A percentile compares a stretch with the other conserved stretches of the same genome.
Conservation (phyloP, 1,140 invertebrate species). For the Tribolium castaneum region DNA sequence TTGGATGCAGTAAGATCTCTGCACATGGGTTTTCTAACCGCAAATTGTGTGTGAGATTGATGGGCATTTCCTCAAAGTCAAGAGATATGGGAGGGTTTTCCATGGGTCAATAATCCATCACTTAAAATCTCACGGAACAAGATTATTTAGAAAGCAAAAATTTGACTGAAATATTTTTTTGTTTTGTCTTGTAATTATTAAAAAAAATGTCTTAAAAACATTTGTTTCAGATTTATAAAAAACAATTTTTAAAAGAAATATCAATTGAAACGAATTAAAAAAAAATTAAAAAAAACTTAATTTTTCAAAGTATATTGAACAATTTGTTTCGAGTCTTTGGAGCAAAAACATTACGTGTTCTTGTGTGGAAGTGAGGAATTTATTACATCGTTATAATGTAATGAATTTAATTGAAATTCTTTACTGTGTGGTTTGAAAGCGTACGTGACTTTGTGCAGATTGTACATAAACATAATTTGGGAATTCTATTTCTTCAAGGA, state of each 20-base stretch:
- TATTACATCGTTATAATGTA: neutral
- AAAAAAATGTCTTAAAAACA: too few species aligned
- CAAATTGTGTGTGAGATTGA: neutral
- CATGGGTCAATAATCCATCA: slow-evolving; percentile 1
- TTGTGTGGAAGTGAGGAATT: neutral
- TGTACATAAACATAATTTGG: slow-evolving; percentile 1
- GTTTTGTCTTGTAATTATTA: too few species aligned
- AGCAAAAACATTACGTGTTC: too few species aligned
- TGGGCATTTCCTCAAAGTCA: slow-evolving; percentile 8
- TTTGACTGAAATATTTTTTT: too few species aligned
- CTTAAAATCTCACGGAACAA: neutral
- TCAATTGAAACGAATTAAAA: too few species aligned
- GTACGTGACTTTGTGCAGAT: slow-evolving; percentile 26
- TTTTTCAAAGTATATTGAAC: too few species aligned
- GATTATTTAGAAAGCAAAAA: too few species aligned
- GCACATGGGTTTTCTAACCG: slow-evolving; percentile 6
- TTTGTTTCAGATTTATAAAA: too few species aligned
- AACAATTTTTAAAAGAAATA: too few species aligned
- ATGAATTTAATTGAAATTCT: too few species aligned
- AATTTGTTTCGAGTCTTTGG: too few species aligned
- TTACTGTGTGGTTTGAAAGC: neutral
- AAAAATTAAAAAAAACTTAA: too few species aligned
- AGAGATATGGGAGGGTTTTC: neutral
- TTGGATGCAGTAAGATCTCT: neutral
- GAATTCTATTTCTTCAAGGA: slow-evolving; percentile 12